Percentiles rank a stretch among this genome's conserved stretches.
phyloP scores from a whole-genome alignment of 64 coral and sea anemone species.

The Porites lutea region DNA sequence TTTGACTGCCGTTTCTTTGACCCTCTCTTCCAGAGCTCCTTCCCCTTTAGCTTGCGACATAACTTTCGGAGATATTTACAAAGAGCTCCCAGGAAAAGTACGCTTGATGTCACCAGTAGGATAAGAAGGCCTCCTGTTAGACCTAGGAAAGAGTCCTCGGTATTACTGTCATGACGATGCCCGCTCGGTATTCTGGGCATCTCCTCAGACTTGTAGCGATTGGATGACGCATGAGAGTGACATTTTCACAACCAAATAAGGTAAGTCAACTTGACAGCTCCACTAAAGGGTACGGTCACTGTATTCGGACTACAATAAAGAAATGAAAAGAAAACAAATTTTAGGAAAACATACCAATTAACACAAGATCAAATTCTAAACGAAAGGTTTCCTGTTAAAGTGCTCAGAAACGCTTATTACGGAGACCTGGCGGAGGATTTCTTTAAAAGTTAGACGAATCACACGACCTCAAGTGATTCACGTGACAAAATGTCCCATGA shows the following conservation, averaged over 20 bases:
- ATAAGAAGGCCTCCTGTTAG: conserved; percentile 23
- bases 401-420: too few species aligned
- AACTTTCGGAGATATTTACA: conserved; percentile 67
- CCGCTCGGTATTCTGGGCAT: conserved; percentile 33
- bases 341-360: too few species aligned
- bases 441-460: too few species aligned
- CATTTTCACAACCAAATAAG: neutral
- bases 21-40: conserved; percentile 19
- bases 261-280: neutral
- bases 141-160: neutral
- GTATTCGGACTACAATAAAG: too few species aligned
- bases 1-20: conserved; percentile 29
- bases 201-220: neutral
- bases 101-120: conserved; percentile 51
- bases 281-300: too few species aligned
- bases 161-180: neutral
- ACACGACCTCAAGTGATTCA: too few species aligned
- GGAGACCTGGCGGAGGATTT: too few species aligned
- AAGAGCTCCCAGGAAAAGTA: conserved; percentile 54
- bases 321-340: too few species aligned
- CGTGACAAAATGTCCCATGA: too few species aligned
- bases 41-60: conserved; percentile 45
- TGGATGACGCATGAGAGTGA: neutral
- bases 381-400: too few species aligned
- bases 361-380: too few species aligned